Evolutionary conservation across 2,113 vertebrate genomes (phyloP).

Genomic region (Pachycephala philippinensis): DNA sequence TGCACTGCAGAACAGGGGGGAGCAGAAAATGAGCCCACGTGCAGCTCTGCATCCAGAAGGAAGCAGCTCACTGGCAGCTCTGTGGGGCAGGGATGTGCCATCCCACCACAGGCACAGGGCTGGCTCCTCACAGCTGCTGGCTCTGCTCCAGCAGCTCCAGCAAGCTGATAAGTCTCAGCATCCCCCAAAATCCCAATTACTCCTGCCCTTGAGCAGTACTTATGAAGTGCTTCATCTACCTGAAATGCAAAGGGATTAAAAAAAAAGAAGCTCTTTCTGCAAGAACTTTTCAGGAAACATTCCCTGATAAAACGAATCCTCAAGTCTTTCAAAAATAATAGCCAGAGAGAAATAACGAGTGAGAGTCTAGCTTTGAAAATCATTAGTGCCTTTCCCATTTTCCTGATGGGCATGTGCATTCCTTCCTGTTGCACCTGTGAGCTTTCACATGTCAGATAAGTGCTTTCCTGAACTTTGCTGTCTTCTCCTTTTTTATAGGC

Average conservation of each 20-base stretch:
- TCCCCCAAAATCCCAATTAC: neutral
- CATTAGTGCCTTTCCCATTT: neutral
- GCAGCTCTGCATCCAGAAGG: neutral
- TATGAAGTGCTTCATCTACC: neutral
- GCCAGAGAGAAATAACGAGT: neutral
- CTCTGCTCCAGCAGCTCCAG: neutral
- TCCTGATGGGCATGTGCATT: neutral
- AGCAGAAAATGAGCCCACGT: neutral
- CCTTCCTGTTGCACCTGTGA: neutral
- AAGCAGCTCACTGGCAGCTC: neutral
- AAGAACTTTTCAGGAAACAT: neutral
- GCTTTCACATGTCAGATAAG: neutral
- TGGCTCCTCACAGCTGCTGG: neutral
- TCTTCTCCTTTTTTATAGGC: neutral
- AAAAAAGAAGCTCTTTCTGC: neutral
- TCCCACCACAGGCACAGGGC: neutral
- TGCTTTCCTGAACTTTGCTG: neutral
- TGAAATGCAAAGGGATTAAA: neutral
- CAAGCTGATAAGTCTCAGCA: neutral
- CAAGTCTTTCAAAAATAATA: neutral
- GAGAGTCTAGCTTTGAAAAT: neutral
- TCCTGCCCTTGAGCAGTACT: neutral
- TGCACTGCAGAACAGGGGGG: neutral
- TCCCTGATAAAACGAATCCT: neutral
- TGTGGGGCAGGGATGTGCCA: neutral